Base-by-base conservation (phyloP, 2,888 invertebrate species). In the Tinea trinotella region DNA sequence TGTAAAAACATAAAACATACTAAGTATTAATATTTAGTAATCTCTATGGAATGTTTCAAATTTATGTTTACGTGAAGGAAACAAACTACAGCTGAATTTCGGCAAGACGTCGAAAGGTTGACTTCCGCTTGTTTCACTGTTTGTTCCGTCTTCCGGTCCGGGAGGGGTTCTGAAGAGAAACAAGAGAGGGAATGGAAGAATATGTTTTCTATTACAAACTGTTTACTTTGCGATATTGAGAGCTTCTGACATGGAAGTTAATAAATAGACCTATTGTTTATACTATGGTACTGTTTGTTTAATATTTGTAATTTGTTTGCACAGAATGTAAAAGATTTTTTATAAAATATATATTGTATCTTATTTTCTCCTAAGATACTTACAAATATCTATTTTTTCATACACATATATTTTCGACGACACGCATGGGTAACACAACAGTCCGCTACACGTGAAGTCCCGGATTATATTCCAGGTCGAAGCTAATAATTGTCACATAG, bases 221-320 rank as follows among this genome's bases (percentile, higher is more conserved):
- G 76, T 78, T 80, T 78, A 74, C 65, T 67, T 67, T 68, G 40
- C 65, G 67, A 70, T 76, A 80, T 79, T 75, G 77, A 67, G 67
- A 69, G 64, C 61, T 63, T 53, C 36, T 20, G 36, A 18, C 20
- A 40, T 20, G 52, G 7, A 35, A 12, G 20, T 40, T 53, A 52
- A 53, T 36, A 53, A 53, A 53, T 40, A 53, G 20, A 13, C 3
- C 12, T 12, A 24, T 12, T 50, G 24, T 50, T 50, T 50, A 50
- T 12, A 24, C 18, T 12, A 24, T 50, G 10, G 22, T 50, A 10
- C 2, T 50, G 13, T 50, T 24, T 50, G 18, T 22, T 22, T 50
- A 13, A 22, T 50, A 9, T 48, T 17, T 48, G 48, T 48, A 48
- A 48, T 48, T 40, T 40, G 15, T 40, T 35, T 4, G n/a, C 9